Base-by-base conservation (phyloP, 1,140 invertebrate genomes). In the Calliphora vicina region DNA sequence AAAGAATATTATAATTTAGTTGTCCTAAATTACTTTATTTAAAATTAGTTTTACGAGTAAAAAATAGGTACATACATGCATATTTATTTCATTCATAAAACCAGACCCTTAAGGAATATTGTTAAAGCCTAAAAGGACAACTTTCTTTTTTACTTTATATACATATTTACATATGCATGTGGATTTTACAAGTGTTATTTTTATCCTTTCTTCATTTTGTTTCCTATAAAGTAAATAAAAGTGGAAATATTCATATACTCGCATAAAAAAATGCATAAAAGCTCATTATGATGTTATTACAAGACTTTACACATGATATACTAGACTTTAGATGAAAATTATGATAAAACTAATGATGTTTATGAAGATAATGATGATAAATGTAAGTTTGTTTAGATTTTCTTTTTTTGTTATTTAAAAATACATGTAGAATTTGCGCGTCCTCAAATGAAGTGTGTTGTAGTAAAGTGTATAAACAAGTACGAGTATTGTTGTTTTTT, bases 341-440 rank as follows among this genome's bases (percentile, higher is more conserved):
- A 67, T 12, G 23, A 6, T 67, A 6, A 25, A 10, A 12, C 23
- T 23, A 25, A 67, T 67, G 0, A 67, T 67, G 61, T 20, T 67
- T 67, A 67, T 67, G n/a, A 67, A n/a, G 15, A 57, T n/a, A n/a
- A 17, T 57, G 15, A 57, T 57, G 15, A 67, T 23, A 9, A 23
- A 6, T 67, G 23, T 67, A 20, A 9, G 23, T 67, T 20, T 67
- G 61, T 67, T 67, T 23, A 67, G n/a, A n/a, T 25, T 67, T 67
- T 67, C 23, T 25, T 25, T 67, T 8, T n/a, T 67, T 4, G 20
- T 23, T n/a, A n/a, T n/a, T n/a, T n/a, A 20, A 1, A 1, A 50
- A n/a, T 67, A 67, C 61, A 67, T 67, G 12, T 67, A 67, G 20
- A 67, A 67, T 67, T 67, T 67, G 61, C 61, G 61, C 61, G 61